Evolutionary conservation across 2,113 vertebrate genomes (phyloP).

Genomic region (Rutilus rutilus): DNA sequence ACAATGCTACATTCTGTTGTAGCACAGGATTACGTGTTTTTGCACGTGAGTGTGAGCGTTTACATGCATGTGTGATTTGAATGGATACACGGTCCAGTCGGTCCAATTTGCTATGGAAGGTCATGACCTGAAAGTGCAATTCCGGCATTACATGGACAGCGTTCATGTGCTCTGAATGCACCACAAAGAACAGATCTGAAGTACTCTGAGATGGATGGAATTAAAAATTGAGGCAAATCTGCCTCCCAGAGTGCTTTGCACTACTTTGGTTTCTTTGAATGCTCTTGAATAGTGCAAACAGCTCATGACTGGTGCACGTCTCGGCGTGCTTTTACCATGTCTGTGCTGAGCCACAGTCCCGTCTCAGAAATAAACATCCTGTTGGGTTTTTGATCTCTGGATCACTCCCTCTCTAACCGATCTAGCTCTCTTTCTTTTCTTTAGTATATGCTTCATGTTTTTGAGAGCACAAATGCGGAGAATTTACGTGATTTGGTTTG

Average conservation of each 20-base stretch:
- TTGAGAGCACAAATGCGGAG: not conserved
- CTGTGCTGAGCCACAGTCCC: slow-evolving; percentile 32
- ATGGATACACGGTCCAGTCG: not conserved
- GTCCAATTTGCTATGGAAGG: not conserved
- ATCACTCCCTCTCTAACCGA: slow-evolving; percentile 23
- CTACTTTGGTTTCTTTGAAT: slow-evolving; percentile 46
- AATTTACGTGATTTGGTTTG: not conserved
- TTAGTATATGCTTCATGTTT: slow-evolving; percentile 20
- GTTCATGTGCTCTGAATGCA: not conserved
- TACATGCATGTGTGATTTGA: not conserved
- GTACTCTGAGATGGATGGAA: slow-evolving; percentile 12
- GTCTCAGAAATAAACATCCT: slow-evolving; percentile 43
- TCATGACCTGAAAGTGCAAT: slow-evolving; percentile 11
- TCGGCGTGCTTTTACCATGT: slow-evolving; percentile 35
- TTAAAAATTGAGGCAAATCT: slow-evolving; percentile 40
- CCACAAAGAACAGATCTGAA: slow-evolving; percentile 22
- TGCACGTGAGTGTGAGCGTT: not conserved
- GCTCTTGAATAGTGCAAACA: slow-evolving; percentile 52
- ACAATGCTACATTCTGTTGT: not conserved
- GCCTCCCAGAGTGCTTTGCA: slow-evolving; percentile 11
- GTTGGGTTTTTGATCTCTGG: slow-evolving; percentile 36
- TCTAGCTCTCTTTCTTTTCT: slow-evolving; percentile 5
- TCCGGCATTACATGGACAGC: not conserved
- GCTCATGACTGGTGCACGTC: slow-evolving; percentile 32
- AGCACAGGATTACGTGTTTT: not conserved